Evolutionary conservation across 1,140 invertebrate genomes (phyloP).

Genomic region (Pseudobourletiella spinata): DNA sequence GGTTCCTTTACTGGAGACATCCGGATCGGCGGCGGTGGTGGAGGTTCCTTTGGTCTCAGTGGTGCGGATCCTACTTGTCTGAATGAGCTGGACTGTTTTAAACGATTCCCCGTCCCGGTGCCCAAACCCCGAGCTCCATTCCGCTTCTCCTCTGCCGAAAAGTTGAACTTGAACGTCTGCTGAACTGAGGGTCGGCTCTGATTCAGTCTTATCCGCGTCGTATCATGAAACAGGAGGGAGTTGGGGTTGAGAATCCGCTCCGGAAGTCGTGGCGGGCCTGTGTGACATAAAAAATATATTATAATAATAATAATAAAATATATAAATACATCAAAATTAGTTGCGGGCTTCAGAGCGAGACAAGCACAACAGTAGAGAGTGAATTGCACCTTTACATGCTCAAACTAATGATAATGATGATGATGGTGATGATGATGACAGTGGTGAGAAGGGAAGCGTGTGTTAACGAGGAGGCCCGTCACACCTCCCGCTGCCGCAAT

Average conservation of each 20-base stretch:
- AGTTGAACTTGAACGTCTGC: constrained; percentile 23
- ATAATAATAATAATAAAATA: too few species aligned
- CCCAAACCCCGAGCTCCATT: neutral
- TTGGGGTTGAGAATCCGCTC: constrained; percentile 30
- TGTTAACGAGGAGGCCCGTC: too few species aligned
- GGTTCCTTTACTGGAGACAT: neutral
- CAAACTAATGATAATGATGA: too few species aligned
- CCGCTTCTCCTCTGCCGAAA: neutral
- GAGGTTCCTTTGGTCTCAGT: constrained; percentile 40
- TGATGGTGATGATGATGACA: too few species aligned
- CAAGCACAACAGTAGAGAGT: too few species aligned
- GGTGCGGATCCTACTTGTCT: constrained; percentile 15
- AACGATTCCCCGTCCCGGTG: neutral
- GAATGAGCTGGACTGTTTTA: constrained; percentile 30
- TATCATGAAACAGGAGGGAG: constrained; percentile 35
- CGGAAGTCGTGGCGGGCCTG: neutral
- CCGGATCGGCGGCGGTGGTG: constrained; percentile 40
- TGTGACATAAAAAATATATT: too few species aligned
- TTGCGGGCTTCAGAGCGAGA: too few species aligned
- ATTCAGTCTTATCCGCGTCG: constrained; percentile 34
- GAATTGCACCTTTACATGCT: too few species aligned
- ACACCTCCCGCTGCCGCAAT: too few species aligned
- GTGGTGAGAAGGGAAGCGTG: too few species aligned
- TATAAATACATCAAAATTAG: too few species aligned
- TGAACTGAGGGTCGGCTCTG: constrained; percentile 31